Base-by-base conservation (phyloP, 2,888 invertebrate genomes). In the Limnephilus lunatus region DNA sequence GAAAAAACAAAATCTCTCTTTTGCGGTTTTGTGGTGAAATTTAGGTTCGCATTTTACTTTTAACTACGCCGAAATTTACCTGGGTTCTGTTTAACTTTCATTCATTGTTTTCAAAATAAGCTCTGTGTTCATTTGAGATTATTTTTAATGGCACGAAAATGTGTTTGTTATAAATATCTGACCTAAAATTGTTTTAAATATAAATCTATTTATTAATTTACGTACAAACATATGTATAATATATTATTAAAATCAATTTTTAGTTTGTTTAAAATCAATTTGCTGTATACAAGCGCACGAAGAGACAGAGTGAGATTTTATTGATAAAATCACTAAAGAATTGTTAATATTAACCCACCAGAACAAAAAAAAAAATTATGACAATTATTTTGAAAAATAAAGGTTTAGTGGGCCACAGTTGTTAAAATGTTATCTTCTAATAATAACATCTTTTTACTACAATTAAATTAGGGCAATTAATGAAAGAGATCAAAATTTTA, bases 1-100 rank as follows among this genome's bases (percentile, higher is more conserved):
- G 35, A n/a, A 86, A 88, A 89, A 88, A 88, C 32, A 35, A 53
- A 88, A 88, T 68, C 88, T n/a, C 89, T 14, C 48, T 81, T 81
- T 30, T 30, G 89, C 81, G 89, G 89, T 81, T 81, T 88, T 48
- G 89, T 44, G 89, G 81, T 89, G 39, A 89, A 44, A 39, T 81
- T 89, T 44, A 30, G 35, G n/a, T 35, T 39, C 89, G 44, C 30
- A 81, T 88, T 88, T 88, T 12, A 39, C 30, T 48, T 86, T 86
- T 86, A 68, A n/a, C 82, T 32, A 88, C 1, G 5, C 32, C 25
- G 88, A 88, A 88, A 68, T 53, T 88, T 68, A 68, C 88, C 86
- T 30, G n/a, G 25, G 30, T 30, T 68, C 68, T 88, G 68, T 88
- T 68, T 88, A 35, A 88, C 68, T 68, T 68, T 68, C 15, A 88